Percentiles rank a stretch among this genome's conserved stretches.
These are phyloP conservation scores for Caenorhabditis zanzibari DNA, from an alignment of 2,888 invertebrate species.

Conservation along the genomic window DNA sequence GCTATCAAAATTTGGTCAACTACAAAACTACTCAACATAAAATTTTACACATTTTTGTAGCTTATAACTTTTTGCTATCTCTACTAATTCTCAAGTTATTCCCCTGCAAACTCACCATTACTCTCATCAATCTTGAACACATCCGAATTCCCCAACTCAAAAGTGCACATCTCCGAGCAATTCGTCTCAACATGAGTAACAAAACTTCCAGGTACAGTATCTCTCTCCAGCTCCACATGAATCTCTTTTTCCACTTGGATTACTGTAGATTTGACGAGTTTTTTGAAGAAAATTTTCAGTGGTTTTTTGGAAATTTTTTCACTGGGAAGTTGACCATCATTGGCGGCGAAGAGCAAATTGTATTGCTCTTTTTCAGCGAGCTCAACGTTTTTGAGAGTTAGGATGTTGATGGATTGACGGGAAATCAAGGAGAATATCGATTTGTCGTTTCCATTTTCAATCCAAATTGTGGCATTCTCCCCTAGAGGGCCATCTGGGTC, in stretches of 20 bases:
- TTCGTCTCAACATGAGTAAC: slow-evolving; percentile 51
- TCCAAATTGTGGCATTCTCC: slow-evolving; percentile 28
- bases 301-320: slow-evolving; percentile 1
- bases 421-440: slow-evolving; percentile 47
- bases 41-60: no score
- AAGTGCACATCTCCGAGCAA: slow-evolving; percentile 43
- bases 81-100: no score
- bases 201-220: slow-evolving; percentile 54
- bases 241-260: slow-evolving; percentile 24
- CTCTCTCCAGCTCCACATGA: slow-evolving; percentile 38
- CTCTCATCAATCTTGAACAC: slow-evolving; percentile 48
- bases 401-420: slow-evolving; percentile 56
- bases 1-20: no score
- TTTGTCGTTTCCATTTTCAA: slow-evolving; percentile 42
- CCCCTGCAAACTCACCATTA: slow-evolving; percentile 35
- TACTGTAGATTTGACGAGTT: background rate
- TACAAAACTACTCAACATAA: no score
- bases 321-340: slow-evolving; percentile 43
- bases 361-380: slow-evolving; percentile 41
- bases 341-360: slow-evolving; percentile 31
- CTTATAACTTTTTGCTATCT: no score
- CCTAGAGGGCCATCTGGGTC: slow-evolving; percentile 65
- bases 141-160: slow-evolving; percentile 37
- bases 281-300: slow-evolving; percentile 45
- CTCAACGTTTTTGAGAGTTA: slow-evolving; percentile 47